Base-by-base conservation (phyloP, 1,140 invertebrate species). In the Eueides isabella region DNA sequence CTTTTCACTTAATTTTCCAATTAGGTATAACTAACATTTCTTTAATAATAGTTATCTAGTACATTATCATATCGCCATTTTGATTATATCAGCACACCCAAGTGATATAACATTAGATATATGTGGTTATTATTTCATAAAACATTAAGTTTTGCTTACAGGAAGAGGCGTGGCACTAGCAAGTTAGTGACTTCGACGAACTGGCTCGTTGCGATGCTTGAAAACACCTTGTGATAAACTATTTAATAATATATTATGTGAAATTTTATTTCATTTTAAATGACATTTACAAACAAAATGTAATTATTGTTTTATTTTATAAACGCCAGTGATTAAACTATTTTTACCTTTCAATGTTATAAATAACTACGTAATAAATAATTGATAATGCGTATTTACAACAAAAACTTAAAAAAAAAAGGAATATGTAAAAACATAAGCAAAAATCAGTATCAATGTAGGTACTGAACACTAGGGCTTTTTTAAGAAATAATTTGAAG, bases 91-190 rank as follows among this genome's bases (percentile, higher is more conserved):
- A 44, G 19, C 23, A 55, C 19, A 55, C 48, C n/a, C 19, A 55
- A 55, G 19, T 23, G 41, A 19, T 44, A 44, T 5, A 55, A 19
- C 11, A 23, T 38, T 14, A 5, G 14, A 38, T 14, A 38, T 55
- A 55, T 55, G 23, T 23, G 26, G 23, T 6, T 26, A 55, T 23
- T 55, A 30, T 63, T 63, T 63, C 16, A 63, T 63, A 63, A 63
- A 30, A 63, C 29, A 30, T 63, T 65, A 67, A 67, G 38, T 72
- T 75, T 67, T 63, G 82, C 77, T 23, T 80, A 81, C 88, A 84
- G 88, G 88, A 90, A 88, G 80, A 75, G 88, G 88, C 82, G 86
- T 82, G 85, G 76, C 69, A 61, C 76, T 5, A 28, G 78, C 79
- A 76, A 80, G 80, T 79, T 82, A 84, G 83, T 79, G 78, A 79